These are phyloP conservation scores for Sebastes wilsoni DNA, from an alignment of 2,797 vertebrate genomes.

Conservation along the genomic window DNA sequence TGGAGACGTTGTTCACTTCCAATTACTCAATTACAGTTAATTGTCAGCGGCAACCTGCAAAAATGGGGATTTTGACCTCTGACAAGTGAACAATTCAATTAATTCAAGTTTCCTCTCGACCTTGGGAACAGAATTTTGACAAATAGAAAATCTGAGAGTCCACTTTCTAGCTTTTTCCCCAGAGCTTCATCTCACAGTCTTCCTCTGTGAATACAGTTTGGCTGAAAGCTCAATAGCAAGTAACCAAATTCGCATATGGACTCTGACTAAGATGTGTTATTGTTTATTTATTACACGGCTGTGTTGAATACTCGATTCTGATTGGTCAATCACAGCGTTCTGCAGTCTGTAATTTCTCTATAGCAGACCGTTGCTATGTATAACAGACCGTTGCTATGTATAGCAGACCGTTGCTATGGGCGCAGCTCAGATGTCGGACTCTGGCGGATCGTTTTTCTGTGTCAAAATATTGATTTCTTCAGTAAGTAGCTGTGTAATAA, in stretches of 20 bases:
- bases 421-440: no score
- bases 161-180: not conserved
- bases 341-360: fast-evolving
- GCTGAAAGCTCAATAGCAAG: not conserved
- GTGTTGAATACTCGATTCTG: no score
- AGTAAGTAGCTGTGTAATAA: no score
- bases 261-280: not conserved
- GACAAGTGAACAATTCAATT: not conserved
- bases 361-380: no score
- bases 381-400: no score
- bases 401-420: no score
- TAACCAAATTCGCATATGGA: not conserved
- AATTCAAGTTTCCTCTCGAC: not conserved
- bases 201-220: not conserved
- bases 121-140: no score
- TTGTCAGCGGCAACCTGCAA: not conserved
- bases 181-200: not conserved
- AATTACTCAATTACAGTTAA: not conserved
- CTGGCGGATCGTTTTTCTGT: no score
- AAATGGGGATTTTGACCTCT: not conserved
- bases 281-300: no score
- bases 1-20: not conserved
- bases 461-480: fast-evolving
- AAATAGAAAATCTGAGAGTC: not conserved
- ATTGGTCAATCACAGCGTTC: no score